Evolutionary conservation across 2,797 vertebrate species (phyloP), one percentile per base, ranked within the genome.

Genomic region (Sardinella longiceps): DNA sequence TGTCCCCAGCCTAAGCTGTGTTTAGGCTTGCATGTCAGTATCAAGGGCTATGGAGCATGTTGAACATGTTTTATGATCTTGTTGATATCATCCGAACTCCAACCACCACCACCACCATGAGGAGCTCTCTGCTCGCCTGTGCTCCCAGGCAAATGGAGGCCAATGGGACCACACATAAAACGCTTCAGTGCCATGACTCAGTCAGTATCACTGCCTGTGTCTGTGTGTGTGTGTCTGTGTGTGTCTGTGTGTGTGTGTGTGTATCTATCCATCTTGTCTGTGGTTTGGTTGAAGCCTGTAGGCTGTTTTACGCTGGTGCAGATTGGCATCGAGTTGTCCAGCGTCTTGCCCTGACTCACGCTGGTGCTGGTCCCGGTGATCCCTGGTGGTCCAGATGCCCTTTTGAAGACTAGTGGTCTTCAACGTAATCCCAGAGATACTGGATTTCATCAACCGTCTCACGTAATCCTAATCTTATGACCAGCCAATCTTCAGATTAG

Each of bases 181-280:
- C 33, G 66, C 12, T 20, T 37, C 30, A 74, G 30, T 7, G 66
- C 48, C 3, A 81, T 74, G 48, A 81, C 23, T 46, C 80, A 46
- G 37, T 81, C 66, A 37, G 66, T 74, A 33, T 74, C 66, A 33
- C 30, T 74, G 66, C 15, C 25, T 66, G 60, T 66, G 28, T 66
- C 1, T 66, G 60, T 66, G 7, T 66, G 60, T 66, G 25, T 66
- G 77, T 43, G 12, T 80, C n/a, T n/a, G n/a, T n/a, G 2, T 2
- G 53, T 56, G 53, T 56, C 1, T 12, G 51, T 56, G 56, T 58
- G 56, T 20, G 56, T 58, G 56, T 33, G 63, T 33, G 30, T 33
- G 63, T 66, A 28, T 12, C 25, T 70, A 18, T 70, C 11, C 2
- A 11, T 37, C 11, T 30, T 74, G 66, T 37, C 30, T 74, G 66